Evolutionary conservation across 2,797 vertebrate species (phyloP), one percentile per base, ranked within the genome.

Genomic region (Tenualosa thibaudeaui): DNA sequence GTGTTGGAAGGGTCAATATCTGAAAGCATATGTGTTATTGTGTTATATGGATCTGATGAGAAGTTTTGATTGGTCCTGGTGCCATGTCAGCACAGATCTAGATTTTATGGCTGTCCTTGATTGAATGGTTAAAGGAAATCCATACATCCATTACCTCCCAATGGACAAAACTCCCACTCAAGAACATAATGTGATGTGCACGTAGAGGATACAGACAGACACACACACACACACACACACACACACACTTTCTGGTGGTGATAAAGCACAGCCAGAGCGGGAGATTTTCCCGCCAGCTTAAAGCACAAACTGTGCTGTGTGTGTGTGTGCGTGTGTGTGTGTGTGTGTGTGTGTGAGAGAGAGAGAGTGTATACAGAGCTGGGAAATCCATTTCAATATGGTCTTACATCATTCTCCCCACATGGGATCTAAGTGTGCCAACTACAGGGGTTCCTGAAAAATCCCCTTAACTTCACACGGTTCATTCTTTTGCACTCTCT

Each of bases 401-500:
- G 84, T 62, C 53, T 19, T 84, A 83, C 81, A 85, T 81, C 82
- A 81, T 60, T 71, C 84, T 49, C 62, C 68, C 83, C 86, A 86
- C 62, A 37, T 51, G 43, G 50, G 83, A 60, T 82, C 60, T 51
- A 40, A 31, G 1, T 19, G 68, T 17, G 12, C 68, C 68, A 75
- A 75, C 68, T 75, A 43, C 68, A 75, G 31, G 68, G 68, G 68
- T 43, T 75, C 68, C 68, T 40, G 68, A 75, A 43, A 75, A 68
- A 40, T 40, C 31, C 65, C 68, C 68, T 13, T 13, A 37, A 40
- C 26, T 40, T 40, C 31, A 43, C 68, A 75, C 40, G 31, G 10
- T 40, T 91, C 90, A 90, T 85, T 88, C 81, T 85, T 8, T 82
- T 43, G 62, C 62, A 83, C 86, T 62, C 46, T 84, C 58, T 50